Evolutionary conservation across 1,140 invertebrate genomes (phyloP), one percentile per base, ranked within the genome.

Genomic region (Pomacea maculata): DNA sequence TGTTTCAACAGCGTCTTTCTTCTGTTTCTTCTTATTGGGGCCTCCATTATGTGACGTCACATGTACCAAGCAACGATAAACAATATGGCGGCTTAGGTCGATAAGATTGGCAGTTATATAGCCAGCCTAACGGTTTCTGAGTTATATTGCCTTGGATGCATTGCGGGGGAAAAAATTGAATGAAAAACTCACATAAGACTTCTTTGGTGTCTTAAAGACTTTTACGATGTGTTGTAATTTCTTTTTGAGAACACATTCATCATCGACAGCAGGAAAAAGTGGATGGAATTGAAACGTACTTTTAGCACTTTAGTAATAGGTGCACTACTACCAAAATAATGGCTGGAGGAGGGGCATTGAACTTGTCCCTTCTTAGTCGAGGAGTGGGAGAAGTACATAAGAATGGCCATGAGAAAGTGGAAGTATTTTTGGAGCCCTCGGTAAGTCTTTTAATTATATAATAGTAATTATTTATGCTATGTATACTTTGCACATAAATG

Each of bases 391-490:
- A 90, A 83, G 87, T 91, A 52, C 83, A 87, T 61, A 86, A 83
- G 83, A 90, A 90, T 86, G 89, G 89, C 57, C 85, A 89, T 34
- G 90, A 91, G 79, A 90, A 89, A 84, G 86, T 90, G 14, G 89
- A 91, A 79, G 89, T 91, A 25, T 85, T 87, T 65, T 85, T 91
- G 67, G 90, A 91, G 79, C 89, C 89, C 82, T 87, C 88, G 87
- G 90, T 91, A 87, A 80, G 83, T 71, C 6, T 71, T 25, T 34
- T 71, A 45, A 15, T 15, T 71, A 45, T 0, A 8, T 71, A 45
- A 34, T 25, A 25, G 25, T 25, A 25, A 25, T 25, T 25, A 25
- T 25, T 25, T 25, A 25, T 25, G 25, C 25, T 25, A 25, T 25
- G 0, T 25, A 25, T 25, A 25, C 25, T 25, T 25, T 67, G 2